Percentiles rank a stretch among this genome's conserved stretches.
Evolutionary conservation across 2,888 invertebrate genomes (phyloP).

Genomic region (Panopea generosa): DNA sequence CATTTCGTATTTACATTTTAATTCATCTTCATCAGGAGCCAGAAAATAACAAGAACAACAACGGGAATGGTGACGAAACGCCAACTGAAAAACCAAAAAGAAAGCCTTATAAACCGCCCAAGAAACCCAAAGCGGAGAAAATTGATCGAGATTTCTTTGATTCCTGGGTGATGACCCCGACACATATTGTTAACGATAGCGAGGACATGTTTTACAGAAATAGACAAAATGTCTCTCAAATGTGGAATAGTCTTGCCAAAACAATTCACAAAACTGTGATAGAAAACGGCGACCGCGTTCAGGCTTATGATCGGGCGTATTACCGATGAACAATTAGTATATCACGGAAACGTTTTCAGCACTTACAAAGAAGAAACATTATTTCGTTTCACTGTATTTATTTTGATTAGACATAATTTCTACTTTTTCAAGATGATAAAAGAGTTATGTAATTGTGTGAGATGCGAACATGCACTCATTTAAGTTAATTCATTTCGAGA

Average conservation of each 20-base stretch:
- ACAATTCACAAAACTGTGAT: conserved; percentile 34
- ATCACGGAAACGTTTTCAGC: not conserved
- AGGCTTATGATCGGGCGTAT: conserved; percentile 32
- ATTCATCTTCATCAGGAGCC: no score
- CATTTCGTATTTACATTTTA: no score
- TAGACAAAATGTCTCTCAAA: conserved; percentile 45
- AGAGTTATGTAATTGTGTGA: no score
- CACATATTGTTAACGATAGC: conserved; percentile 21
- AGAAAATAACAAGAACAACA: no score
- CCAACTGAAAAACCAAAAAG: conserved; percentile 32
- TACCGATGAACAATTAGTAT: no score
- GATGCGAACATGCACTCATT: no score
- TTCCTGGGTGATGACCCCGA: conserved; percentile 54
- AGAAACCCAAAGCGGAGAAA: conserved; percentile 32
- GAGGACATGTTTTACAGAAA: conserved; percentile 51
- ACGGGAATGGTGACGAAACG: not conserved
- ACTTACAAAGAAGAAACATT: not conserved
- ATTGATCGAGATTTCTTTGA: conserved; percentile 53
- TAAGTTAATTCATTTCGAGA: no score
- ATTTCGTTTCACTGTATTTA: not conserved
- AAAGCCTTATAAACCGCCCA: conserved; percentile 50
- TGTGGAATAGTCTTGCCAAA: conserved; percentile 49
- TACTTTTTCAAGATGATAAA: no score
- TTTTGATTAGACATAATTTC: no score
- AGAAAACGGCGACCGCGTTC: conserved; percentile 22